Base-by-base conservation (phyloP, 2,888 invertebrate genomes). In the Heterodera filipjevi region DNA sequence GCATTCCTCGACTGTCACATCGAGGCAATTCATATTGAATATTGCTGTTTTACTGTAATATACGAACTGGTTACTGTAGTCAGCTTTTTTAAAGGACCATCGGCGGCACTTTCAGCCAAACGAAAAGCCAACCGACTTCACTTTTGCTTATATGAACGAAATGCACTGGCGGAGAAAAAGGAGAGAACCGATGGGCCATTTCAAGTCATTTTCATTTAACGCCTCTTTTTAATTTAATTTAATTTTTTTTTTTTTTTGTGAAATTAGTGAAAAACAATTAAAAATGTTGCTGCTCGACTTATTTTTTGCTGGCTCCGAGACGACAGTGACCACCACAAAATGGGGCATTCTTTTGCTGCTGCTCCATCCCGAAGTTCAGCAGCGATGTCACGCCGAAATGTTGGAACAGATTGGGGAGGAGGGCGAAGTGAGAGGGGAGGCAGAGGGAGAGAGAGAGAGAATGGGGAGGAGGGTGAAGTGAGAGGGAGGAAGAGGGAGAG, bases 301-400 rank as follows among this genome's bases (percentile, higher is more conserved):
- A 27, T 89, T 88, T 82, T 87, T 87, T 70, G 88, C 88, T 46
- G 88, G 88, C 44, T 87, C 85, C 85, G 88, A 88, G 76, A 88
- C 88, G 3, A 88, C 89, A 30, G 87, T 88, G 49, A 89, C 87
- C 27, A 89, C 89, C 8, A 82, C 87, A 35, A 88, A 88, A 81
- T 89, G 88, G 88, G 89, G 85, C 19, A 83, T 89, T 66, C 77
- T 89, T 5, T 76, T 87, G 73, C 80, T 86, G 66, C 84, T 86
- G 39, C 66, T 77, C 22, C 81, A 85, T 76, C 81, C 82, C 33
- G 81, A 86, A 74, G 82, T 85, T 66, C 82, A 82, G 71, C 77
- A 75, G 32, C 64, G 66, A 73, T 83, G 86, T 35, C 87, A 87
- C 71, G 76, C 75, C 1, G 88, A 88, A 71, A 68, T 88, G 64